Conservation (phyloP, 1,140 invertebrate species). For the Schmidtea mediterranea region DNA sequence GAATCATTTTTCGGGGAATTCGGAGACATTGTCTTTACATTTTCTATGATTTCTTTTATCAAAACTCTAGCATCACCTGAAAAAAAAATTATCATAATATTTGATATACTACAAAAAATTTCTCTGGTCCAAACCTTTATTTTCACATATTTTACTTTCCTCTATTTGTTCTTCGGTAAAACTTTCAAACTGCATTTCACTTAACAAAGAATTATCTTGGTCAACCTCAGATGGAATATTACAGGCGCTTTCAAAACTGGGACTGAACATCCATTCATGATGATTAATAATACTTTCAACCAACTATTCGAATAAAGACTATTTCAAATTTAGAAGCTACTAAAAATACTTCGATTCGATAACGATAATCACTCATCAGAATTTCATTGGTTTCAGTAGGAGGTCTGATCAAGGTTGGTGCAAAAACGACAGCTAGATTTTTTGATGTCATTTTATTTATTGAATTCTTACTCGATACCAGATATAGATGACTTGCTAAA, state of each 20-base stretch:
- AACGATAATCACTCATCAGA: background rate
- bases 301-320: background rate
- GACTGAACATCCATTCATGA: constrained; percentile 2
- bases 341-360: constrained; percentile 1
- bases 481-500: constrained; percentile 1
- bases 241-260: constrained; percentile 1
- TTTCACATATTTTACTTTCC: too few relatives aligned
- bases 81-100: too few relatives aligned
- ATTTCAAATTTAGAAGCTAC: too few relatives aligned
- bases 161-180: too few relatives aligned
- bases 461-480: background rate
- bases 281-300: background rate
- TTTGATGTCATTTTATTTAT: constrained; percentile 4
- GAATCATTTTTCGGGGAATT: too few relatives aligned
- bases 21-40: too few relatives aligned
- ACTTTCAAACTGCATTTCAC: too few relatives aligned
- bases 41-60: too few relatives aligned
- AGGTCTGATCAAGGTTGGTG: background rate
- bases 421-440: constrained; percentile 6
- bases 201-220: background rate
- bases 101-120: too few relatives aligned
- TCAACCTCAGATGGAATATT: background rate
- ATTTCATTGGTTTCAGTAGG: background rate
- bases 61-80: too few relatives aligned
- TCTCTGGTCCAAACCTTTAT: too few relatives aligned